Conservation (phyloP, 2,797 vertebrate genomes). For the Dermochelys coriacea region DNA sequence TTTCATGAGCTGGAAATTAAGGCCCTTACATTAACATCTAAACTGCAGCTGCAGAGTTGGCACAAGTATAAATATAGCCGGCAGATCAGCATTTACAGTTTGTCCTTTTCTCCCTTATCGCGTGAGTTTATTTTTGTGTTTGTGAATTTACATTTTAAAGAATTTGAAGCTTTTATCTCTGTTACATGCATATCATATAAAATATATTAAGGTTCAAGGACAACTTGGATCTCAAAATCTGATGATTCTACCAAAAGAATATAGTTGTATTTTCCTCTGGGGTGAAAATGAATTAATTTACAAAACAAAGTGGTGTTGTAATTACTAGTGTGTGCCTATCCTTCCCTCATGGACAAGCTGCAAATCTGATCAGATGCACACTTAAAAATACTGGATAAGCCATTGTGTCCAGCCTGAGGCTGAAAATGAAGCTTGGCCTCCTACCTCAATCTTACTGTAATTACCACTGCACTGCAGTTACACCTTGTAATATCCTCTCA, state of each 20-base stretch:
- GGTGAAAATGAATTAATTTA: not conserved
- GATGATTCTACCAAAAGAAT: not conserved
- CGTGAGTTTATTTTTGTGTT: not conserved
- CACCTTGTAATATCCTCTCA: not conserved
- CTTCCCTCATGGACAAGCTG: not conserved
- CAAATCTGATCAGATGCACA: not conserved
- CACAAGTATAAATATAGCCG: not conserved
- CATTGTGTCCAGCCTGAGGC: not conserved
- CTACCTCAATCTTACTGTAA: not conserved
- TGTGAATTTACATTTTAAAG: not conserved
- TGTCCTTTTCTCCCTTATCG: not conserved
- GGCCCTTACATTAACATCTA: not conserved
- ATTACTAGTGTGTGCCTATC: not conserved
- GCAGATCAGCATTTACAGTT: rapidly evolving
- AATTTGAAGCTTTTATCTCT: not conserved
- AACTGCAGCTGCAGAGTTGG: not conserved
- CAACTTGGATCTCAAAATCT: not conserved
- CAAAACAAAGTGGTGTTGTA: not conserved
- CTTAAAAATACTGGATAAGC: not conserved
- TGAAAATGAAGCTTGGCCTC: not conserved
- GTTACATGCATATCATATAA: too few relatives aligned
- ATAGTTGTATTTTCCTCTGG: not conserved
- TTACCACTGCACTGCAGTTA: not conserved
- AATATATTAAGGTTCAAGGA: not conserved
- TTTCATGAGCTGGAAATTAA: not conserved